Conservation (phyloP, 2,113 vertebrate genomes). For the Hydrolagus affinis region DNA sequence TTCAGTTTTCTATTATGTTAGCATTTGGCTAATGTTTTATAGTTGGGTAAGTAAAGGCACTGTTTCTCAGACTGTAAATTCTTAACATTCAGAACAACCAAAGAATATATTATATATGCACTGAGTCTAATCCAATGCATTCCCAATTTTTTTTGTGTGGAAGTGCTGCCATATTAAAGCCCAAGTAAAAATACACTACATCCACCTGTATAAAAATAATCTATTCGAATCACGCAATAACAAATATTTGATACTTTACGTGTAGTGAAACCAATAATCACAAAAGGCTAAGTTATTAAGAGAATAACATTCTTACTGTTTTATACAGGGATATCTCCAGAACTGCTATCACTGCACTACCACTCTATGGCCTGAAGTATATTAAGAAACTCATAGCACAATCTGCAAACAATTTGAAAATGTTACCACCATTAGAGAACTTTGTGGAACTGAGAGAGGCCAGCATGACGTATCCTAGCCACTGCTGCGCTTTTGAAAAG, state of each 20-base stretch:
- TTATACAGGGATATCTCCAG: constrained; percentile 78
- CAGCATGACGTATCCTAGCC: constrained; percentile 84
- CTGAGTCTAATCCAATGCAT: background rate
- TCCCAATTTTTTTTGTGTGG: background rate
- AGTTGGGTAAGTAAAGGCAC: background rate
- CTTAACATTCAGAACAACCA: too few relatives aligned
- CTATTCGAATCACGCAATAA: background rate
- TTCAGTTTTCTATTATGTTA: background rate
- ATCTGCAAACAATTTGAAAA: constrained; percentile 69
- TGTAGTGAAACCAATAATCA: background rate
- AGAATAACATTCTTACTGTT: constrained; percentile 38
- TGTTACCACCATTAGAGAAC: constrained; percentile 68
- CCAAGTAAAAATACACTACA: background rate
- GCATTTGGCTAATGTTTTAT: background rate
- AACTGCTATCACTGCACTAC: constrained; percentile 72
- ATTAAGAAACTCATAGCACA: constrained; percentile 70
- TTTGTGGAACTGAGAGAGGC: constrained; percentile 68
- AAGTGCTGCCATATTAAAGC: background rate
- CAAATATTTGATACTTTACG: background rate
- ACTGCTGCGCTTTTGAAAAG: constrained; percentile 78
- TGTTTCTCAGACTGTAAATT: background rate
- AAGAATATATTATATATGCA: background rate
- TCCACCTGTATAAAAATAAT: background rate
- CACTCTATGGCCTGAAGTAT: constrained; percentile 64
- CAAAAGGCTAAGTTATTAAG: background rate